Evolutionary conservation across 2,113 vertebrate genomes (phyloP), one percentile per base, ranked within the genome.

Genomic region (Grammomys surdaster): DNA sequence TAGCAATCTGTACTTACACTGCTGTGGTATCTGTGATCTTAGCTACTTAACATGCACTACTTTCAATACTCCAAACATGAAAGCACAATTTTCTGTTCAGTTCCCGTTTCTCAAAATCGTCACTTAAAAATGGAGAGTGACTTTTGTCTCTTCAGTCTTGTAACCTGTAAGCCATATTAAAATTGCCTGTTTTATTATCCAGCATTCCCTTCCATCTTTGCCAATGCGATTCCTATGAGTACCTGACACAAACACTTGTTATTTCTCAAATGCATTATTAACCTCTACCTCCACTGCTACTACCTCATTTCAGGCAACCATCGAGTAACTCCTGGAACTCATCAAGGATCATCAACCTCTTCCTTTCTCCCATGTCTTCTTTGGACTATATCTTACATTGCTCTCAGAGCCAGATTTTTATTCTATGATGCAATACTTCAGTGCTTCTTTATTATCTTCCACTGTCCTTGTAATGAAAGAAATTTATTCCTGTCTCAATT

Each of bases 31-130:
- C 93, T 92, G 10, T 90, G 77, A 86, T 92, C 46, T 60, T 95
- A 96, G 77, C 31, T 60, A 36, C n/a, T 96, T 93, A 90, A 43
- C 90, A 92, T 81, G n/a, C 75, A 56, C 76, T 95, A 60, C 33
- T 54, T 94, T 95, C 63, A 89, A 60, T n/a, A 80, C 51, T 85
- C 77, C 56, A 90, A 51, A 92, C 85, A 81, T 33, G 88, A 94
- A 94, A 84, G 58, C 31, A 17, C 65, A 91, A 65, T 89, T 96
- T 95, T 77, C 67, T 95, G 17, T 92, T 92, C 77, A 51, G 67
- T 17, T 84, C 54, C 6, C 33, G 70, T 93, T 95, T 89, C 70
- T 90, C 20, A 70, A 51, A 84, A 43, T 69, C 95, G 88, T 81
- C 88, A 82, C n/a, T 82, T 92, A 82, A 90, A 70, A 94, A 72